phyloP scores from a whole-genome alignment of 2,888 invertebrate genomes.

The Oasisia sp. region DNA sequence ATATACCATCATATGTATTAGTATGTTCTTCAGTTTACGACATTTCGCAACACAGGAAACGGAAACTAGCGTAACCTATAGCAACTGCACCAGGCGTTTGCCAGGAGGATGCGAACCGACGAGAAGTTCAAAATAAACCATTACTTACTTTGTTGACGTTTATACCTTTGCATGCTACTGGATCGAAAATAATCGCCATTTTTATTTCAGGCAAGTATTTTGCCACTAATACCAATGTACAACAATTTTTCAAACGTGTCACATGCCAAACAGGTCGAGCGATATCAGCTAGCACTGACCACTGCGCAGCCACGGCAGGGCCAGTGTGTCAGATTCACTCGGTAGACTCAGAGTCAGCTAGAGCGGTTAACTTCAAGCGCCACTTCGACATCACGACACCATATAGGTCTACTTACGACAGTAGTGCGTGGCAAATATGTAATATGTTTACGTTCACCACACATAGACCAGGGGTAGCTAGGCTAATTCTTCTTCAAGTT shows the following conservation, averaged over 20 bases:
- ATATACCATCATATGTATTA: neutral
- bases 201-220: neutral
- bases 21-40: neutral
- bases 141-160: neutral
- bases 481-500: too few relatives aligned
- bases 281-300: too few relatives aligned
- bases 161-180: neutral
- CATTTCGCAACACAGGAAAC: neutral
- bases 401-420: too few relatives aligned
- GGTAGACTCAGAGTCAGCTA: too few relatives aligned
- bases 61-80: neutral
- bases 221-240: neutral
- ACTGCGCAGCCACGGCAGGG: too few relatives aligned
- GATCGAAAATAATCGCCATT: neutral
- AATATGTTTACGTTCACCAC: too few relatives aligned
- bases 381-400: too few relatives aligned
- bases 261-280: neutral
- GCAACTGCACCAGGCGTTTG: neutral
- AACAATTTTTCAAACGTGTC: neutral
- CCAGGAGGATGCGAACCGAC: neutral
- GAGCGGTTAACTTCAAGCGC: too few relatives aligned
- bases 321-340: too few relatives aligned
- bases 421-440: too few relatives aligned
- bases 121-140: neutral
- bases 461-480: too few relatives aligned